These are phyloP conservation scores for Cepaea hortensis DNA, from an alignment of 2,888 invertebrate genomes.

Conservation along the genomic window DNA sequence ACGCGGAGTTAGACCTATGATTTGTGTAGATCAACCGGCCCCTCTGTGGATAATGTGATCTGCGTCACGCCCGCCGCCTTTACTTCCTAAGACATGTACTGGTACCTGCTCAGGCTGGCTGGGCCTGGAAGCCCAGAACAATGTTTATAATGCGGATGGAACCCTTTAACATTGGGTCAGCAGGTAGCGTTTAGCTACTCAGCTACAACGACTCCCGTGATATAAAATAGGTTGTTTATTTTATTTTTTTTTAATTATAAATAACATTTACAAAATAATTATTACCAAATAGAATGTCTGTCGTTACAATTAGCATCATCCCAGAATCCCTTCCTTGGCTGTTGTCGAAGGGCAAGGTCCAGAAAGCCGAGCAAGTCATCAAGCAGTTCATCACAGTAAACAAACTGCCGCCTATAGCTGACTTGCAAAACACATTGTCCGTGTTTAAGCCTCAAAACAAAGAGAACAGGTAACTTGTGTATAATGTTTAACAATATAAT, in stretches of 20 bases:
- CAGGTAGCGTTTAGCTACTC: too few relatives aligned
- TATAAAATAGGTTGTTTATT: neutral
- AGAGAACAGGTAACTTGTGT: neutral
- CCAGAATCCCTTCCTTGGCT: slow-evolving; percentile 69
- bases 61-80: too few relatives aligned
- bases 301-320: slow-evolving; percentile 57
- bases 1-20: too few relatives aligned
- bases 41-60: too few relatives aligned
- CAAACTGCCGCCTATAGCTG: slow-evolving; percentile 39
- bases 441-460: neutral
- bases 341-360: slow-evolving; percentile 57
- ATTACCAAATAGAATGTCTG: neutral
- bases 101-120: too few relatives aligned
- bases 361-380: slow-evolving; percentile 54
- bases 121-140: too few relatives aligned
- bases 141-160: too few relatives aligned
- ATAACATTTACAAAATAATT: neutral
- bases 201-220: too few relatives aligned
- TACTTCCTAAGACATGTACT: too few relatives aligned
- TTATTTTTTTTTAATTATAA: neutral
- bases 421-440: slow-evolving; percentile 31
- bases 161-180: too few relatives aligned
- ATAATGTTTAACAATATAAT: too few relatives aligned
- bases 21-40: too few relatives aligned
- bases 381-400: slow-evolving; percentile 59